Evolutionary conservation across 2,888 invertebrate species (phyloP).

Genomic region (Deilephila porcellus): DNA sequence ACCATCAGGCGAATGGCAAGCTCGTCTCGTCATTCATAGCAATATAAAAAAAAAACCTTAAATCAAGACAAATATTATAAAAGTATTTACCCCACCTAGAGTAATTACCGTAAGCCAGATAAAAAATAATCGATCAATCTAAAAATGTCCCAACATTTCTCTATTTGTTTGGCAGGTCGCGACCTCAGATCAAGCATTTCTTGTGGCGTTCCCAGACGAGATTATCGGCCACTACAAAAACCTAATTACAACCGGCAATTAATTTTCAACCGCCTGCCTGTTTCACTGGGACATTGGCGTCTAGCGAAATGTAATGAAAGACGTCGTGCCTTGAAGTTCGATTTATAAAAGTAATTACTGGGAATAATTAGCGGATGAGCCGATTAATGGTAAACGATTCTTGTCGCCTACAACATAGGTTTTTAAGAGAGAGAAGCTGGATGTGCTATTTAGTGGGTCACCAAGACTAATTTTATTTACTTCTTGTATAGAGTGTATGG

Average conservation of each 20-base stretch:
- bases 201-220: not conserved
- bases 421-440: not conserved
- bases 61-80: not conserved
- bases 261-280: slow-evolving; percentile 13
- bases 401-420: not conserved
- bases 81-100: not conserved
- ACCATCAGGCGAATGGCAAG: no score
- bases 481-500: no score
- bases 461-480: no score
- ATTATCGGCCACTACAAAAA: slow-evolving; percentile 6
- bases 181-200: slow-evolving; percentile 14
- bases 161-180: slow-evolving; percentile 8
- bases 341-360: not conserved
- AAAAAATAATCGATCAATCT: not conserved
- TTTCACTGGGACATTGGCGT: not conserved
- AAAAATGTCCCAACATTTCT: slow-evolving; percentile 10
- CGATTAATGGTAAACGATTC: not conserved
- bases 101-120: slow-evolving; percentile 7
- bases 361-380: not conserved
- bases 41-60: no score
- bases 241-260: slow-evolving; percentile 17
- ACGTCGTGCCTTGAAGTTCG: not conserved
- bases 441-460: not conserved
- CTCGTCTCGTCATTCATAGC: no score
- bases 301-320: not conserved